A percentile compares a stretch with the other conserved stretches of the same genome.
These are phyloP conservation scores for Noctua fimbriata DNA, from an alignment of 2,888 invertebrate species.

Conservation along the genomic window DNA sequence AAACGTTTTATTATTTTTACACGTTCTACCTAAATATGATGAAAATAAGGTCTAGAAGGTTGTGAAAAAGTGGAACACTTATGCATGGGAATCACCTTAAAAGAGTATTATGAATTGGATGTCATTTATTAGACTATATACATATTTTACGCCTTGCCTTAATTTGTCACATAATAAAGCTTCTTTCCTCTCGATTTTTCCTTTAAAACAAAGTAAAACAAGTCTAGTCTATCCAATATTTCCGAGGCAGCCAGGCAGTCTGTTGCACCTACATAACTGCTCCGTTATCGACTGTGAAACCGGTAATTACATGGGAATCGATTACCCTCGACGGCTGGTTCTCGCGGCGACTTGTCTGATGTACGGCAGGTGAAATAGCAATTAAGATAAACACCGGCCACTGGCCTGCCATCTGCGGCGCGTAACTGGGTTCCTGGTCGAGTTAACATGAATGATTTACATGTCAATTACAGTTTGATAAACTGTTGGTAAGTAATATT, in stretches of 20 bases:
- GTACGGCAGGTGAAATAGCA: constrained; percentile 74
- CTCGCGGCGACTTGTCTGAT: constrained; percentile 62
- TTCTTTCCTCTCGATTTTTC: not conserved
- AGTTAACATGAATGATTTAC: constrained; percentile 52
- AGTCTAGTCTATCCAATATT: constrained; percentile 32
- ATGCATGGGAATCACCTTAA: not conserved
- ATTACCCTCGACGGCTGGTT: constrained; percentile 72
- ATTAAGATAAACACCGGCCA: constrained; percentile 76
- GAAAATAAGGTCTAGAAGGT: not conserved
- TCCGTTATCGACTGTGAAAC: constrained; percentile 64
- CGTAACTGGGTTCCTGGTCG: constrained; percentile 54
- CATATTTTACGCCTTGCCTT: not conserved
- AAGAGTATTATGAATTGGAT: not conserved
- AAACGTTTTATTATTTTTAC: not conserved
- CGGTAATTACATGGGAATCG: constrained; percentile 75
- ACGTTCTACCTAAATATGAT: not conserved
- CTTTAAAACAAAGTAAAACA: constrained; percentile 10
- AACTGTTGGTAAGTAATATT: not conserved
- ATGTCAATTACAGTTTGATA: constrained; percentile 43
- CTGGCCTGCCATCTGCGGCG: constrained; percentile 65
- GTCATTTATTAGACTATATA: not conserved
- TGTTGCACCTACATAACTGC: constrained; percentile 65
- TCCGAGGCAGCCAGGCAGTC: constrained; percentile 76
- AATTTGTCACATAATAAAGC: constrained; percentile 16
- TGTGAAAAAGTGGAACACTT: not conserved